Conservation (phyloP, 2,797 vertebrate genomes). For the Gymnopithys bicolor region DNA sequence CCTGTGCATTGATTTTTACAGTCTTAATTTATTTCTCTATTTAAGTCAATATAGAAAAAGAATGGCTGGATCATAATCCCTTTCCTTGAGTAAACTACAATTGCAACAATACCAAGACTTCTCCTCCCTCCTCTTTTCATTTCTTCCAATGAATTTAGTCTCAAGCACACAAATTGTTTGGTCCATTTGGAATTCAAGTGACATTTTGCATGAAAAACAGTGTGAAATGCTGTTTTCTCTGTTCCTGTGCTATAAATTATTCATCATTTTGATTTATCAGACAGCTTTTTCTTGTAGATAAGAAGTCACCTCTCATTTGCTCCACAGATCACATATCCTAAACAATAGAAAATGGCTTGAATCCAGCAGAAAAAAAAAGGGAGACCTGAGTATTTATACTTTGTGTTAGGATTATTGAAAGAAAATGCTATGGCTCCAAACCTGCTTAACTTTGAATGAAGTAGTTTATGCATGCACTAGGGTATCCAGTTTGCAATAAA, state of each 20-base stretch:
- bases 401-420: slow-evolving; percentile 25
- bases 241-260: slow-evolving; percentile 74
- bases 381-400: neutral
- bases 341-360: slow-evolving; percentile 64
- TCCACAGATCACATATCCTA: slow-evolving; percentile 53
- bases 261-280: slow-evolving; percentile 76
- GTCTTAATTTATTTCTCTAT: slow-evolving; percentile 67
- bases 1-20: slow-evolving; percentile 43
- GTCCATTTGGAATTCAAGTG: slow-evolving; percentile 74
- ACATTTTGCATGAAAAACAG: slow-evolving; percentile 72
- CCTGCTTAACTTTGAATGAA: slow-evolving; percentile 9
- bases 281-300: slow-evolving; percentile 75
- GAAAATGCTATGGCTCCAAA: slow-evolving; percentile 4
- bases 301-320: slow-evolving; percentile 70
- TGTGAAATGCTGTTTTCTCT: slow-evolving; percentile 75
- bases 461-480: neutral
- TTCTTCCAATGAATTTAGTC: slow-evolving; percentile 43
- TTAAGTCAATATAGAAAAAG: slow-evolving; percentile 53
- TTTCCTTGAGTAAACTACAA: slow-evolving; percentile 36
- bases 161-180: slow-evolving; percentile 56
- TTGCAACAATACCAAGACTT: neutral
- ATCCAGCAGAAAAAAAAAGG: neutral
- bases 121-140: neutral
- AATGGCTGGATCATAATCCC: slow-evolving; percentile 31
- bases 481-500: neutral